phyloP scores from a whole-genome alignment of 1,140 invertebrate species.

The Papilio polytes region DNA sequence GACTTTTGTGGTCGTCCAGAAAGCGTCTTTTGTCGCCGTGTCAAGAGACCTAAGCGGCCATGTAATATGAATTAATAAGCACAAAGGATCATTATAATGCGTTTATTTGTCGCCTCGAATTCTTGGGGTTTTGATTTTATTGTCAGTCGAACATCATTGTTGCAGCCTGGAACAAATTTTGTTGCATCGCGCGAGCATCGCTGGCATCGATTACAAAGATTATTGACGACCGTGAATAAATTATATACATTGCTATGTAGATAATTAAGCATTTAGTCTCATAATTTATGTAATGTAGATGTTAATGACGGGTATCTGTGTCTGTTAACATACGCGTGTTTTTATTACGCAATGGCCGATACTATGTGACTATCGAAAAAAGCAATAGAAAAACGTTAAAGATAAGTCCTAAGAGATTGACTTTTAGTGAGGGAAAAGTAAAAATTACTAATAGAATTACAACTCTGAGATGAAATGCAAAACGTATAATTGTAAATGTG shows the following conservation, averaged over 20 bases:
- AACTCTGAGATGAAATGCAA: too few relatives aligned
- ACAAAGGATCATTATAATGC: slow-evolving; percentile 78
- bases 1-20: slow-evolving; percentile 72
- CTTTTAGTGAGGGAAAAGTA: neutral
- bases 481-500: too few relatives aligned
- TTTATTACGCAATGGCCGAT: neutral
- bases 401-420: too few relatives aligned
- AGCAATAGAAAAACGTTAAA: too few relatives aligned
- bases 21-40: slow-evolving; percentile 73
- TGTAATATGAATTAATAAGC: slow-evolving; percentile 84
- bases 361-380: neutral
- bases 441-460: too few relatives aligned
- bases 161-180: slow-evolving; percentile 72
- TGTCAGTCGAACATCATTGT: slow-evolving; percentile 58
- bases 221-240: slow-evolving; percentile 16
- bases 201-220: slow-evolving; percentile 29
- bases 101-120: slow-evolving; percentile 74
- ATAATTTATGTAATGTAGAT: neutral
- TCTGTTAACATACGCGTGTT: neutral
- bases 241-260: neutral
- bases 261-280: neutral
- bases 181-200: slow-evolving; percentile 66
- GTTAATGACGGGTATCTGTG: neutral
- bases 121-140: slow-evolving; percentile 66
- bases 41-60: slow-evolving; percentile 75